Evolutionary conservation across 2,113 vertebrate species (phyloP).

Genomic region (Caranx melampygus): DNA sequence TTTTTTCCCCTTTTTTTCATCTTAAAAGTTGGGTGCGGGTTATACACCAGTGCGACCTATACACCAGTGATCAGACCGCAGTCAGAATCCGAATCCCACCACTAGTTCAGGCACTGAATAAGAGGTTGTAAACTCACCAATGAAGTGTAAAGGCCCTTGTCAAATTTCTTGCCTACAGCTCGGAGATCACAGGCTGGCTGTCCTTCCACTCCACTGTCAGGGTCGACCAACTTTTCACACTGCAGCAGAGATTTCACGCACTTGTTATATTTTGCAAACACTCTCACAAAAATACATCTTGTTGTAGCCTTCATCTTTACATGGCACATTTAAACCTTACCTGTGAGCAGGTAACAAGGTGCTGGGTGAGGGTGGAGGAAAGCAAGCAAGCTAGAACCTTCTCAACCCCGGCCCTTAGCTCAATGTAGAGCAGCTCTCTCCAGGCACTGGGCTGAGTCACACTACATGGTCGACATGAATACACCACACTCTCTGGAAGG

Average conservation of each 20-base stretch:
- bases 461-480: slow-evolving; percentile 90
- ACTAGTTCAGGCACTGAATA: not conserved
- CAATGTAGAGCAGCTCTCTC: slow-evolving; percentile 89
- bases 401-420: slow-evolving; percentile 88
- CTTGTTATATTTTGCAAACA: not conserved
- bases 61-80: too few species aligned
- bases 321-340: slow-evolving; percentile 69
- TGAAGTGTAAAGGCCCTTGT: slow-evolving; percentile 88
- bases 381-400: slow-evolving; percentile 90
- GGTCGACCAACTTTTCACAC: slow-evolving; percentile 81
- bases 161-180: slow-evolving; percentile 88
- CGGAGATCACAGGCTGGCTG: slow-evolving; percentile 86
- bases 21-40: too few species aligned
- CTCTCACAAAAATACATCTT: not conserved
- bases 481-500: slow-evolving; percentile 92
- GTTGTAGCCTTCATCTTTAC: not conserved
- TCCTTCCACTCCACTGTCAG: slow-evolving; percentile 71
- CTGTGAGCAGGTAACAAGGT: slow-evolving; percentile 88
- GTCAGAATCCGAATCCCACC: too few species aligned
- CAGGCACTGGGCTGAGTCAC: slow-evolving; percentile 85
- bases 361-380: slow-evolving; percentile 85
- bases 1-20: too few species aligned
- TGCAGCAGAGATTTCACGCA: slow-evolving; percentile 50
- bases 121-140: slow-evolving; percentile 82
- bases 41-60: too few species aligned